Conservation (phyloP, 2,113 vertebrate genomes). For the Apaloderma vittatum region DNA sequence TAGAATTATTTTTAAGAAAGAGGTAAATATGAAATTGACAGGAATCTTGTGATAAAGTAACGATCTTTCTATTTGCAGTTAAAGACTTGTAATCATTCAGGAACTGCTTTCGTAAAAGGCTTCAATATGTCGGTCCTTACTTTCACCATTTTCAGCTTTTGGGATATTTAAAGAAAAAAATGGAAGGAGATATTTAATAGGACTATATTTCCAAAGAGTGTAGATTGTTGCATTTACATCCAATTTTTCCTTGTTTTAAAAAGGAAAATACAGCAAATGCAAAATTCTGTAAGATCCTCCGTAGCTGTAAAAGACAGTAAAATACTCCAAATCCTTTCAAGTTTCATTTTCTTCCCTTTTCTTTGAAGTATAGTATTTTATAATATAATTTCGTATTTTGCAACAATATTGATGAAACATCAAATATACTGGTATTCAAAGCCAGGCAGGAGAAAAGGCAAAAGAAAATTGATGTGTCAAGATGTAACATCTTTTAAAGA, state of each 20-base stretch:
- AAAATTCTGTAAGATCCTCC: background rate
- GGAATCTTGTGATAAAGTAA: background rate
- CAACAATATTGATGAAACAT: background rate
- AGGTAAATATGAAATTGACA: background rate
- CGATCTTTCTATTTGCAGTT: background rate
- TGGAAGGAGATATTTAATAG: background rate
- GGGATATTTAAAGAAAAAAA: background rate
- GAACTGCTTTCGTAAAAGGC: background rate
- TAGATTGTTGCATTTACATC: background rate
- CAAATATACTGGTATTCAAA: background rate
- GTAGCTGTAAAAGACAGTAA: background rate
- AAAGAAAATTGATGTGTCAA: background rate
- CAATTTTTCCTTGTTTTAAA: background rate
- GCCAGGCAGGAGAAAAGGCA: slow-evolving; percentile 1
- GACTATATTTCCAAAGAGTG: background rate
- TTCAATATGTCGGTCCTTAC: background rate
- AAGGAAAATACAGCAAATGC: background rate
- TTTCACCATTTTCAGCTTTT: background rate
- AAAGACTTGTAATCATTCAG: background rate
- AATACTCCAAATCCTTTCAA: background rate
- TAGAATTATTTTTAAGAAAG: background rate
- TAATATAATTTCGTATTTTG: background rate
- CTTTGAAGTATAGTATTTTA: background rate
- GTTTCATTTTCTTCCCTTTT: background rate
- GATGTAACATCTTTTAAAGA: slow-evolving; percentile 3